Conservation (phyloP, 2,888 invertebrate species). For the Pasiphila rectangulata region DNA sequence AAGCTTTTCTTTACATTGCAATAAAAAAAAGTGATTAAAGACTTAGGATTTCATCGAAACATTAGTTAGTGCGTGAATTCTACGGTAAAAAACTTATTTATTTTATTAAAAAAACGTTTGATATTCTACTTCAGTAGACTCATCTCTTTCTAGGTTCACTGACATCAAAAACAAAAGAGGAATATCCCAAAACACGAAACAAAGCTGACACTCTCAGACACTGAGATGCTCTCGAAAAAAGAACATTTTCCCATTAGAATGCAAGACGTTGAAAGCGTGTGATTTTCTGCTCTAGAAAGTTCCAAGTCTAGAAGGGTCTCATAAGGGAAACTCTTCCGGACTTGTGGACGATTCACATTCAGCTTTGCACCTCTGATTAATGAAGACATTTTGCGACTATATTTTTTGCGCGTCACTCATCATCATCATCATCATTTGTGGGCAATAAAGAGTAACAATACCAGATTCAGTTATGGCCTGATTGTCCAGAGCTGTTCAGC, state of each 20-base stretch:
- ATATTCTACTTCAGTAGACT: no score
- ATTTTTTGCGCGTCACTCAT: neutral
- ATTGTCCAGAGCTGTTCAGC: no score
- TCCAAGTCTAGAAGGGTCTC: constrained; percentile 24
- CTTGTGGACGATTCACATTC: constrained; percentile 17
- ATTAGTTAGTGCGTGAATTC: no score
- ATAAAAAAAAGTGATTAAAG: no score
- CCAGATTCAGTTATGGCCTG: no score
- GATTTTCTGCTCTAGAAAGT: constrained; percentile 28
- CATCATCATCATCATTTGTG: no score
- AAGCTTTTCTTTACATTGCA: no score
- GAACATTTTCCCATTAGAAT: constrained; percentile 23
- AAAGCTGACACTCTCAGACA: constrained; percentile 4
- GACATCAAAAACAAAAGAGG: neutral
- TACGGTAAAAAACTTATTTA: no score
- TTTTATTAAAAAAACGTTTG: no score
- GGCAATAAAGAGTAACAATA: no score
- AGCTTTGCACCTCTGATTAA: constrained; percentile 15
- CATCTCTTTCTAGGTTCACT: no score
- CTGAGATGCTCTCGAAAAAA: constrained; percentile 10
- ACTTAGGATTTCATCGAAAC: no score
- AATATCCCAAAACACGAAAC: neutral
- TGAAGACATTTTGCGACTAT: constrained; percentile 4
- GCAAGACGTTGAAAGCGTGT: constrained; percentile 23
- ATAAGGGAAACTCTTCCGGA: constrained; percentile 14